Conservation (phyloP, 2,888 invertebrate species). For the Latrodectus hesperus region DNA sequence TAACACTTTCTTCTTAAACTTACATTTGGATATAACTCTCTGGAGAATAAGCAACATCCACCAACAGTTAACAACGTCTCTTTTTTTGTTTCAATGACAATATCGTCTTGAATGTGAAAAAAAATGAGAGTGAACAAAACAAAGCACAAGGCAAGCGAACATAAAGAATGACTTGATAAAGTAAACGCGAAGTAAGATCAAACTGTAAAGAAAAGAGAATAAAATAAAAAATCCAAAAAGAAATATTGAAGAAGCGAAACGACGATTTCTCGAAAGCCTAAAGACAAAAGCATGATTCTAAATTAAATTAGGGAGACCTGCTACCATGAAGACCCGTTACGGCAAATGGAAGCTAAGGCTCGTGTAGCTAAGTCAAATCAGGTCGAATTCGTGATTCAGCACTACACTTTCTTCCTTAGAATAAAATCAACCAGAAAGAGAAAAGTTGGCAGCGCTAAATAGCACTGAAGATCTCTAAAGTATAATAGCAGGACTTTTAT, state of each 20-base stretch:
- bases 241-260: slow-evolving; percentile 30
- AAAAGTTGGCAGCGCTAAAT: slow-evolving; percentile 14
- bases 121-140: slow-evolving; percentile 15
- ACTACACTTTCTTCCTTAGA: slow-evolving; percentile 26
- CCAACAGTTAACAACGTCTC: neutral
- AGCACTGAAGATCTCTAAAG: too few relatives aligned
- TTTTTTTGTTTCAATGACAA: neutral
- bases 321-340: slow-evolving; percentile 28
- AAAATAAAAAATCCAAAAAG: slow-evolving; percentile 16
- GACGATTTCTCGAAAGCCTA: slow-evolving; percentile 47
- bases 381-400: slow-evolving; percentile 47
- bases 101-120: neutral
- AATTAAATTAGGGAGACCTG: slow-evolving; percentile 51
- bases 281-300: slow-evolving; percentile 52
- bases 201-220: slow-evolving; percentile 5
- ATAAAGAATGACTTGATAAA: slow-evolving; percentile 14
- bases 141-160: slow-evolving; percentile 6
- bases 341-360: slow-evolving; percentile 47
- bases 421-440: slow-evolving; percentile 1
- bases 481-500: too few relatives aligned
- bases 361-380: slow-evolving; percentile 48
- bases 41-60: neutral
- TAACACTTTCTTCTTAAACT: neutral
- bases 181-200: slow-evolving; percentile 27
- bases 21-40: neutral